phyloP scores from a whole-genome alignment of 2,888 invertebrate species.

The Aelia acuminata region DNA sequence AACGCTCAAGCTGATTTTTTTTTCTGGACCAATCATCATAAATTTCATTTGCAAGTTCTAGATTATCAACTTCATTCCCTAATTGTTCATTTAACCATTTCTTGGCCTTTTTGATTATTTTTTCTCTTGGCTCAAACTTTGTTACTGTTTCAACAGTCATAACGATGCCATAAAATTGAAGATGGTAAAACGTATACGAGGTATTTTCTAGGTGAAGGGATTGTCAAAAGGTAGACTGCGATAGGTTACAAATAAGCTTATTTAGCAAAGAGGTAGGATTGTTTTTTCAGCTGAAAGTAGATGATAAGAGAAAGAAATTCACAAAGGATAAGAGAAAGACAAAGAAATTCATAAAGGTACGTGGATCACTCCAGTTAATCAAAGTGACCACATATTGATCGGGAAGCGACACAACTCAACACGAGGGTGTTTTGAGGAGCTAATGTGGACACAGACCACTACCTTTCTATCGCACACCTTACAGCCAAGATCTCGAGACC shows the following conservation, averaged over 20 bases:
- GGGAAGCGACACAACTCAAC: too few relatives aligned
- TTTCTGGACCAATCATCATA: conserved; percentile 70
- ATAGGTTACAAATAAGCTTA: neutral
- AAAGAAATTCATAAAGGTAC: too few relatives aligned
- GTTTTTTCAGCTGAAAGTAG: neutral
- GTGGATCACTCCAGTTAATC: too few relatives aligned
- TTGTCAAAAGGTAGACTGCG: neutral
- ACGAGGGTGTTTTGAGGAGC: too few relatives aligned
- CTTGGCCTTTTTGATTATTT: conserved; percentile 70
- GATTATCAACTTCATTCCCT: conserved; percentile 72
- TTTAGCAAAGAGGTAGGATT: neutral
- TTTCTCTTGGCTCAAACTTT: conserved; percentile 64
- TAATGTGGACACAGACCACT: too few relatives aligned
- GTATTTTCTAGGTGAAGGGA: too few relatives aligned
- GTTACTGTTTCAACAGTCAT: conserved; percentile 8
- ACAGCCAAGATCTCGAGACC: too few relatives aligned
- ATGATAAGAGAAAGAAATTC: too few relatives aligned
- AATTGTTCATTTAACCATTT: conserved; percentile 73
- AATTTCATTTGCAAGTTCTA: conserved; percentile 72
- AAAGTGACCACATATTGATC: too few relatives aligned
- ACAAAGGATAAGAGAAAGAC: too few relatives aligned
- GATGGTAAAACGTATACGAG: too few relatives aligned
- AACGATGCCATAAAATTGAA: neutral
- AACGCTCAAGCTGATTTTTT: conserved; percentile 70
- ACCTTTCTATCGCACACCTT: too few relatives aligned